A percentile compares a stretch with the other conserved stretches of the same genome.
Evolutionary conservation across 2,113 vertebrate genomes (phyloP).

Genomic region (Cheilinus undulatus): DNA sequence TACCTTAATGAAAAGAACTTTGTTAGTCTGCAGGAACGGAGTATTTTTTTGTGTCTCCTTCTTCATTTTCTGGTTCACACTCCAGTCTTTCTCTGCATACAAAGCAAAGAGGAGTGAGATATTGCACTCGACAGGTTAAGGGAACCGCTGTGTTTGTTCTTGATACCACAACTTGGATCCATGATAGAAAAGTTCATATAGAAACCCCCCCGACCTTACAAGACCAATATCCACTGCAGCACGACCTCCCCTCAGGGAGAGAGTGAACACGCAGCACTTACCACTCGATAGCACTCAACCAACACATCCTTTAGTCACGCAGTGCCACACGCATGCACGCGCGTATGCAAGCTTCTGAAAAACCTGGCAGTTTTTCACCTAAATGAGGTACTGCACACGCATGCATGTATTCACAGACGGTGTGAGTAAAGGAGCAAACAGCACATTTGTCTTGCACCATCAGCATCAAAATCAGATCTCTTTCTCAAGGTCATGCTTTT

Average conservation of each 20-base stretch:
- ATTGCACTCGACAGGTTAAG: conserved; percentile 7
- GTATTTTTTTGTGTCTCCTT: not conserved
- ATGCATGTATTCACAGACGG: not conserved
- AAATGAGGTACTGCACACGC: conserved; percentile 9
- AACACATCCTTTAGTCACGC: conserved; percentile 44
- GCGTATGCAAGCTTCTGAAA: not conserved
- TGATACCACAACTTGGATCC: conserved; percentile 12
- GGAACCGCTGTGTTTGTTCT: conserved; percentile 19
- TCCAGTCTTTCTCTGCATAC: conserved; percentile 7
- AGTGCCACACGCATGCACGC: conserved; percentile 13
- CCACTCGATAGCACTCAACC: conserved; percentile 74
- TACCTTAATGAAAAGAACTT: conserved; percentile 2
- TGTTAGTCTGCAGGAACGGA: not conserved
- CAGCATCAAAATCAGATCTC: conserved; percentile 56
- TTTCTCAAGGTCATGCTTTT: conserved; percentile 57
- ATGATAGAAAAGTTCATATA: conserved; percentile 38
- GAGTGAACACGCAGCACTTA: conserved; percentile 66
- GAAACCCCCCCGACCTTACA: conserved; percentile 47
- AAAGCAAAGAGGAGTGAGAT: conserved; percentile 5
- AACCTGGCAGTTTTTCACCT: not conserved
- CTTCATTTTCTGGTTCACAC: conserved; percentile 2
- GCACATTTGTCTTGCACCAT: conserved; percentile 52
- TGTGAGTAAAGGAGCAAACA: conserved; percentile 54
- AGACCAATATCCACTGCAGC: conserved; percentile 42
- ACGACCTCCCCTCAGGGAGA: conserved; percentile 41